Conservation (phyloP, 1,140 invertebrate genomes). For the Caerostris darwini region DNA sequence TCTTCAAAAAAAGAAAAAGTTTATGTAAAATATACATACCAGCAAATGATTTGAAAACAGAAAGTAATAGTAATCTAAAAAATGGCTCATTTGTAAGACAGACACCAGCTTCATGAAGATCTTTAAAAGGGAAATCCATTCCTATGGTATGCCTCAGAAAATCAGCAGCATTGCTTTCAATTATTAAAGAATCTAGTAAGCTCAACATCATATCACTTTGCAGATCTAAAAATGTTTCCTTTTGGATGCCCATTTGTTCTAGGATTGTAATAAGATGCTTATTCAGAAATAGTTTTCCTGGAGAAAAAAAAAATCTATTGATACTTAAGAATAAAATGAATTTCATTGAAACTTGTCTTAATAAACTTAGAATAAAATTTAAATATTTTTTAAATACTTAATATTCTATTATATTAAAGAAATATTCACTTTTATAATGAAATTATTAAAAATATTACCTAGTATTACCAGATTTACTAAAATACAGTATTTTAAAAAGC, state of each 20-base stretch:
- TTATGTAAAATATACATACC: constrained; percentile 8
- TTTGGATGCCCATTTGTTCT: constrained; percentile 78
- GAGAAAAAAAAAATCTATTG: neutral
- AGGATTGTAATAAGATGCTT: constrained; percentile 79
- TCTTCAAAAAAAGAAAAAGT: too few relatives aligned
- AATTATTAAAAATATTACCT: too few relatives aligned
- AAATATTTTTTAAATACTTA: too few relatives aligned
- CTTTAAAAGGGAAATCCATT: constrained; percentile 17
- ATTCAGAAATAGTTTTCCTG: constrained; percentile 78
- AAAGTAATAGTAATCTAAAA: constrained; percentile 68
- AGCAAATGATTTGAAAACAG: constrained; percentile 48
- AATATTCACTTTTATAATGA: too few relatives aligned
- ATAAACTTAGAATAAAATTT: too few relatives aligned
- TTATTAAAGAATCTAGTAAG: constrained; percentile 76
- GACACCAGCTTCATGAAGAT: constrained; percentile 62
- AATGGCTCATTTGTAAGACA: constrained; percentile 77
- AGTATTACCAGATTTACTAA: too few relatives aligned
- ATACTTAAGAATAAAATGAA: neutral
- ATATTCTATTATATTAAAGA: too few relatives aligned
- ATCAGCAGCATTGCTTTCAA: constrained; percentile 24
- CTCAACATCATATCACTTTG: constrained; percentile 68
- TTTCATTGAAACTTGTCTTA: neutral
- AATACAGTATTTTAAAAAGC: too few relatives aligned
- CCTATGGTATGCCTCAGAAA: neutral
- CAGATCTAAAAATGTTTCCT: constrained; percentile 72